Base-by-base conservation (phyloP, 2,113 vertebrate species). In the Lathamus discolor region DNA sequence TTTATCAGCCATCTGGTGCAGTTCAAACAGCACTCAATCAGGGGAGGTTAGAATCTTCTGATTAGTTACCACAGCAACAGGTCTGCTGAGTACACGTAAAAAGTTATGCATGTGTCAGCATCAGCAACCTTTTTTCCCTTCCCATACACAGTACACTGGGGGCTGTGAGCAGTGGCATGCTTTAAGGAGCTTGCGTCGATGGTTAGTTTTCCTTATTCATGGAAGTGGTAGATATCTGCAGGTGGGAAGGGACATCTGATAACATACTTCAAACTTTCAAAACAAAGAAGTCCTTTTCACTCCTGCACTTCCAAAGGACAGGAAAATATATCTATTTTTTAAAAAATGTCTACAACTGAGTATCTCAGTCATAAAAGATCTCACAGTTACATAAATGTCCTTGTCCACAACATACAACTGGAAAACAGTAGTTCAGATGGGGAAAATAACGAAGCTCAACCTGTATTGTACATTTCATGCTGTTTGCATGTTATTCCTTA, bases 11-110 rank as follows among this genome's bases (percentile, higher is more conserved):
- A 91, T 92, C 93, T 95, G 93, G 84, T 83, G 92, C 92, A 59
- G 76, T 85, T 55, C 62, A 93, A 91, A 72, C 17, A 95, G 84
- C 70, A 22, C 55, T 78, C 37, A 6, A 51, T 62, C 83, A 85
- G 77, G 69, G 49, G 24, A 92, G 49, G 76, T 87, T 94, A 57
- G 27, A 61, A 57, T 76, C 54, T 95, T 93, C 93, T 83, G 67
- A 61, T 80, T 55, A 90, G 96, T 96, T 97, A 88, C 94, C 88
- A 97, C 93, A 96, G 96, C 95, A 97, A 96, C 96, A 97, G 95
- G 97, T 95, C 75, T 96, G 93, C 88, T 85, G 87, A 81, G 76
- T 59, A 57, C 2, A 5, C 52, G 92, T 69, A 20, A 51, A 72
- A 93, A 95, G 76, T 93, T 92, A 44, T 75, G 93, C 61, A 7